Evolutionary conservation across 2,797 vertebrate species (phyloP).

Genomic region (Hyperoplus lanceolatus): DNA sequence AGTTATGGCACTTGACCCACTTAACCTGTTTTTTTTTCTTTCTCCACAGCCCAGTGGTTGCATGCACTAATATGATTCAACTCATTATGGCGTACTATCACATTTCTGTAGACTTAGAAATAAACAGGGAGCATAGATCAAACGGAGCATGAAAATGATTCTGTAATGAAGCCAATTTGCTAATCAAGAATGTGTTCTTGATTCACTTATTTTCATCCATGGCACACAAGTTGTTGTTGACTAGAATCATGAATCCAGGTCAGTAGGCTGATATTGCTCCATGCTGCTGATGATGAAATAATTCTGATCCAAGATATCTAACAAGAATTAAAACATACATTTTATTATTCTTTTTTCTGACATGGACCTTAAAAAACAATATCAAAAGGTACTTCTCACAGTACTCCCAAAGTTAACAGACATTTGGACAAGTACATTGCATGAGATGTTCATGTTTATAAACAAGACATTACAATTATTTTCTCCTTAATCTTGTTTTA

Average conservation of each 20-base stretch:
- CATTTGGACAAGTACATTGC: slow-evolving; percentile 9
- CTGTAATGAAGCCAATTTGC: slow-evolving; percentile 74
- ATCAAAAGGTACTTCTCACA: slow-evolving; percentile 22
- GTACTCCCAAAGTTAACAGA: slow-evolving; percentile 23
- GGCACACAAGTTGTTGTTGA: slow-evolving; percentile 45
- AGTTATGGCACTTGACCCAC: slow-evolving; percentile 69
- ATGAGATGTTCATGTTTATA: background rate
- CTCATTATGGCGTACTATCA: slow-evolving; percentile 75
- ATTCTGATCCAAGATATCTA: slow-evolving; percentile 35
- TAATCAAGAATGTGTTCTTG: slow-evolving; percentile 54
- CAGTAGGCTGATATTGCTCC: slow-evolving; percentile 63
- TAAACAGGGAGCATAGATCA: slow-evolving; percentile 70
- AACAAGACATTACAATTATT: slow-evolving; percentile 2
- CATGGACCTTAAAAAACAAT: slow-evolving; percentile 26
- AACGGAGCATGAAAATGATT: slow-evolving; percentile 60
- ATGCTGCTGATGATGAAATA: slow-evolving; percentile 45
- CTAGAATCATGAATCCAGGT: slow-evolving; percentile 60
- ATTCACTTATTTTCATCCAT: slow-evolving; percentile 60
- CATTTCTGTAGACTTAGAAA: slow-evolving; percentile 64
- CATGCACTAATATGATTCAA: slow-evolving; percentile 58
- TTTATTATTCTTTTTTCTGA: slow-evolving; percentile 40
- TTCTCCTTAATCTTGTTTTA: background rate
- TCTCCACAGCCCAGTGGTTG: slow-evolving; percentile 34
- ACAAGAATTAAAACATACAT: slow-evolving; percentile 17
- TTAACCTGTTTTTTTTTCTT: slow-evolving; percentile 68